Evolutionary conservation across 2,113 vertebrate species (phyloP).

Genomic region (Eira barbara): DNA sequence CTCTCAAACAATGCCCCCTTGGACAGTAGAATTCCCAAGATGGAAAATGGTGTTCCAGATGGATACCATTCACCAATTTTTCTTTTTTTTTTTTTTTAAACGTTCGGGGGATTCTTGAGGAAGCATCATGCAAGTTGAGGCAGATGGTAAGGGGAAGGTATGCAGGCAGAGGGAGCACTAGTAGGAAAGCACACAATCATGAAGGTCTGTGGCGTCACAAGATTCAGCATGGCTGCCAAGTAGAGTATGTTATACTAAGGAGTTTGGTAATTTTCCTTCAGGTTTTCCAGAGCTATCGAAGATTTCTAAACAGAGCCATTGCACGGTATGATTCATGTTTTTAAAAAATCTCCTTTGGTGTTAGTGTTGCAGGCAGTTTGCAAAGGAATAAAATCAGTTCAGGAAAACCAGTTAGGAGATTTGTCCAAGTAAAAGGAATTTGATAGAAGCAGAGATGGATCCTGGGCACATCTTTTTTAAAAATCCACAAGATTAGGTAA

Average conservation of each 20-base stretch:
- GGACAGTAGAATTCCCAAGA: not conserved
- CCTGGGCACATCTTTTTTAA: not conserved
- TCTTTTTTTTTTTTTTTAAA: not conserved
- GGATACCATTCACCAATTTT: not conserved
- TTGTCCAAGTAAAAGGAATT: not conserved
- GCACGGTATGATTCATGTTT: not conserved
- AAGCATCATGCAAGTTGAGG: not conserved
- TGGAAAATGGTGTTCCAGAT: not conserved
- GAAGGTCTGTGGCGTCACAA: not conserved
- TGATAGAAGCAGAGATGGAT: not conserved
- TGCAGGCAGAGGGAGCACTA: not conserved
- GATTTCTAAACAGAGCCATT: not conserved
- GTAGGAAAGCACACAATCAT: rapidly evolving
- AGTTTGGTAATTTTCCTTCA: not conserved
- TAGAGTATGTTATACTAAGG: not conserved
- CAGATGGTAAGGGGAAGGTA: not conserved
- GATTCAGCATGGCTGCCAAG: too few species aligned
- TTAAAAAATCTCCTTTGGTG: not conserved
- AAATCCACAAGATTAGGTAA: not conserved
- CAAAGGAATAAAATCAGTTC: not conserved
- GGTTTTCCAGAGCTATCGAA: not conserved
- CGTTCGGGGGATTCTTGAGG: not conserved
- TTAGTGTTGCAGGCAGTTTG: not conserved
- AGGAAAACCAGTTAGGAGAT: not conserved
- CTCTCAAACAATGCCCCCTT: not conserved